Base-by-base conservation (phyloP, 2,888 invertebrate genomes). In the Orthosia cruda region DNA sequence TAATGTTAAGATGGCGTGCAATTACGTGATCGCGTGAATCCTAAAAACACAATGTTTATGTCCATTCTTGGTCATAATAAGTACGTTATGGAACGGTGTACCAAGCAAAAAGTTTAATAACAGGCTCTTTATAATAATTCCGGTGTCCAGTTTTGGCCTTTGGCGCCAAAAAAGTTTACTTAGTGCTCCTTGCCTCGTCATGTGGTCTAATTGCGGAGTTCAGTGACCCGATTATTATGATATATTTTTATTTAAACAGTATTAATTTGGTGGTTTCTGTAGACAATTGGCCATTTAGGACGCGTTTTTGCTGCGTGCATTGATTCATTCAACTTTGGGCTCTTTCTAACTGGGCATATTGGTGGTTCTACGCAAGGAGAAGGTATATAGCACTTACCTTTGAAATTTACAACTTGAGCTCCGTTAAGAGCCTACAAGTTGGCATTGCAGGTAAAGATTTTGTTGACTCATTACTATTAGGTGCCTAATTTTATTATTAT, bases 21-120 rank as follows among this genome's bases (percentile, higher is more conserved):
- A 65, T 71, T 65, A 76, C 74, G 77, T 65, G 77, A 40, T 80
- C 70, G 83, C 87, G 87, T 86, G 86, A 64, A 73, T 26, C 32
- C 75, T 72, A 76, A 74, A 59, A 80, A 68, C n/a, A 71, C 74
- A 61, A 59, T 63, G 50, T 74, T 70, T 77, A 74, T 47, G 55
- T 83, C 68, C 68, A 71, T 63, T 68, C 81, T 77, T 62, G 50
- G 54, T 32, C 58, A 57, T 85, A 85, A 86, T 82, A 77, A 77
- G 61, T 75, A 65, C 40, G 71, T 81, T 79, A 79, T 69, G 82
- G 82, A 67, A 79, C 77, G 77, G 82, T 70, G 69, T 55, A 32
- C 45, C 16, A 9, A 66, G 69, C 73, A 85, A 86, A 85, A 87
- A 84, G 67, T 71, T 87, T 87, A 87, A 87, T 87, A 76, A 78